Conservation (phyloP, 2,888 invertebrate genomes). For the Byasa hedistus region DNA sequence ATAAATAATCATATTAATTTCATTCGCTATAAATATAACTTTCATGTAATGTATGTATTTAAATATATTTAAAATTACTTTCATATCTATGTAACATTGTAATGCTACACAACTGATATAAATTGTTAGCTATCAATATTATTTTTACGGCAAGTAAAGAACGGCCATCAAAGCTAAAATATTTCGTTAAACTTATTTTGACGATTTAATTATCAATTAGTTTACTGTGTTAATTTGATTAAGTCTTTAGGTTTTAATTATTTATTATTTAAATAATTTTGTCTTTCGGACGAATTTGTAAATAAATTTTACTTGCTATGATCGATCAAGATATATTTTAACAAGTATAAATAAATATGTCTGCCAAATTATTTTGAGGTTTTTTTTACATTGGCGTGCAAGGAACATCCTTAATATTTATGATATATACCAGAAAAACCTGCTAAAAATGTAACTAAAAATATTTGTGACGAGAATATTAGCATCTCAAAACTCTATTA, state of each 20-base stretch:
- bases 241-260: constrained; percentile 61
- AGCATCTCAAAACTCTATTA: too few relatives aligned
- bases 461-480: neutral
- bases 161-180: constrained; percentile 59
- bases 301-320: constrained; percentile 73
- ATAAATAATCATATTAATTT: constrained; percentile 32
- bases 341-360: constrained; percentile 79
- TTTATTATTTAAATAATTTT: constrained; percentile 75
- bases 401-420: too few relatives aligned
- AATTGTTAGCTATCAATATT: constrained; percentile 58
- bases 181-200: constrained; percentile 48
- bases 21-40: constrained; percentile 33
- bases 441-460: neutral
- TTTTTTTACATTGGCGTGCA: constrained; percentile 33
- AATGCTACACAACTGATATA: constrained; percentile 17
- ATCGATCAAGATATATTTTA: constrained; percentile 74
- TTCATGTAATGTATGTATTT: constrained; percentile 25
- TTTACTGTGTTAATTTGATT: constrained; percentile 45
- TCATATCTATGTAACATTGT: constrained; percentile 39
- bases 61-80: constrained; percentile 32
- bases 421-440: too few relatives aligned
- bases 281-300: constrained; percentile 74
- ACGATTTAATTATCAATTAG: constrained; percentile 69
- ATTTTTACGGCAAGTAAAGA: constrained; percentile 45
- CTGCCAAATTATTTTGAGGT: constrained; percentile 72